These are phyloP conservation scores for Corvus moneduloides DNA, from an alignment of 2,113 vertebrate species.

Conservation along the genomic window DNA sequence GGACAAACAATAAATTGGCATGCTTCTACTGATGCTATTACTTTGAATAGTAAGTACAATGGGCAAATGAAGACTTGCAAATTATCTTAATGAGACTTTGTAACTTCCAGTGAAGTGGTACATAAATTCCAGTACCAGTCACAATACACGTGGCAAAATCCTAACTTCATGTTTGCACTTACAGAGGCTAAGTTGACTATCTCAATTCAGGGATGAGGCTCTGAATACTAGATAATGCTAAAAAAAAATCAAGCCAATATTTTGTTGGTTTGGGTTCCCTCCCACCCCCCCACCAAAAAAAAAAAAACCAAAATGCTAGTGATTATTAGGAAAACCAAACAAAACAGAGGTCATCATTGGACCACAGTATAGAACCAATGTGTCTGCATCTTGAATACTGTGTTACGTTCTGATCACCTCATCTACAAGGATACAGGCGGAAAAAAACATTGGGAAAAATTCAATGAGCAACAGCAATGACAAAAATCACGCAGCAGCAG, in stretches of 20 bases:
- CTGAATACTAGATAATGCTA: not conserved
- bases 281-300: fast-evolving
- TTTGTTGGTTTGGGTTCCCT: fast-evolving
- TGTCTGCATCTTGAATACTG: not conserved
- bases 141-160: not conserved
- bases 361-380: not conserved
- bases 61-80: not conserved
- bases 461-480: not conserved
- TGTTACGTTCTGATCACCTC: not conserved
- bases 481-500: not conserved
- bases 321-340: not conserved
- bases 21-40: not conserved
- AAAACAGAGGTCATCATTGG: not conserved
- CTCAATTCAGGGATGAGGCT: not conserved
- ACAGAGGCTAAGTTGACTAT: not conserved
- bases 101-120: not conserved
- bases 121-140: not conserved
- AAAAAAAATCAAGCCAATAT: not conserved
- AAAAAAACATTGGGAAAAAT: not conserved
- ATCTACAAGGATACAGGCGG: not conserved
- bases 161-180: not conserved
- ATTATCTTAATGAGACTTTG: not conserved
- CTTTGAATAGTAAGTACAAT: not conserved
- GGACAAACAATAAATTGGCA: not conserved
- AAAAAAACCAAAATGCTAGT: not conserved